Base-by-base conservation (phyloP, 1,140 invertebrate species). In the Pseudomyrmex flavicornis region DNA sequence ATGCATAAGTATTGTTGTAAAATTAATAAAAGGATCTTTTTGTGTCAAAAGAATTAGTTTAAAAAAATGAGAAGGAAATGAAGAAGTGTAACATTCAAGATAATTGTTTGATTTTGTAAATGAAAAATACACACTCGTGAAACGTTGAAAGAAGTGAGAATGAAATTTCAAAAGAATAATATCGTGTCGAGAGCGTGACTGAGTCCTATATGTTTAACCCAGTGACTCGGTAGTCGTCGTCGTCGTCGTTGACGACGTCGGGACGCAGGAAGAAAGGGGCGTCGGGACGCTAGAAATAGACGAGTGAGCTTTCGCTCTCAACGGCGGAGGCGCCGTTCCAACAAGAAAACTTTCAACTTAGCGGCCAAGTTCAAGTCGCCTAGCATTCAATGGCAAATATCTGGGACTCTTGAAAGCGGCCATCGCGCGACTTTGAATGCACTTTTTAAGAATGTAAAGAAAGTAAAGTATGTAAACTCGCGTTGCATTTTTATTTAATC, bases 351-450 rank as follows among this genome's bases (percentile, higher is more conserved):
- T 92, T 89, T 84, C 68, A 91, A 92, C 88, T 91, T 91, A 85
- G 88, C 91, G 93, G 93, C 92, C 93, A 94, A 94, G 93, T 94
- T 93, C 93, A 93, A 93, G 90, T 91, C 86, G 84, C 82, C 74
- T 91, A 73, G 75, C 72, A 88, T 88, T 89, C 87, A 88, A 66
- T 66, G 63, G 87, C 73, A 83, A 86, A 89, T 89, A 79, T 85
- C 84, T 84, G 59, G 72, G 54, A 84, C 82, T 88, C 85, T 84
- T 73, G 84, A 80, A 85, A 89, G 87, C 61, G 84, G 66, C 48
- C 56, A 15, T 59, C 52, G 58, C 76, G 54, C 76, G 17, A 59
- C 20, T 80, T 70, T 2, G 10, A 20, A 52, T 68, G 17, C 46
- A 44, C 7, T 35, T 26, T 59, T 73, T 8, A 13, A n/a, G 26